These are phyloP conservation scores for Gallirallus australis DNA, from an alignment of 2,797 vertebrate genomes.

Conservation along the genomic window DNA sequence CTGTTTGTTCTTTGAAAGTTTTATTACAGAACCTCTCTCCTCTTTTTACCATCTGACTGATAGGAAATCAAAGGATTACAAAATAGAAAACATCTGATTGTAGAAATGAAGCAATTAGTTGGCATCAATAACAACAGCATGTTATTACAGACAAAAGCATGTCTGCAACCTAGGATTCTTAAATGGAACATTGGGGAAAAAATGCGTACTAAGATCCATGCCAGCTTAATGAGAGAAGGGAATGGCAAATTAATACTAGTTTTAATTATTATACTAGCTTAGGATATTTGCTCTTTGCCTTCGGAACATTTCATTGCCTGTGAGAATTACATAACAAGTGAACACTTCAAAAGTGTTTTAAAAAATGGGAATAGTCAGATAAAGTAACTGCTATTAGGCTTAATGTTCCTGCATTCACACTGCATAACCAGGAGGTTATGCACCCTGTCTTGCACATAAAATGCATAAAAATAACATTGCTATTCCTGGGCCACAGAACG, in stretches of 20 bases:
- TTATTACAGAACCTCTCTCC: background rate
- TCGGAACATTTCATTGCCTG: background rate
- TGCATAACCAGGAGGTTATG: background rate
- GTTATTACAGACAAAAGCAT: background rate
- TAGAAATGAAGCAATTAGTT: conserved; percentile 11
- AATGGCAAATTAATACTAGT: background rate
- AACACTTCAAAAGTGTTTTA: background rate
- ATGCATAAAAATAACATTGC: background rate
- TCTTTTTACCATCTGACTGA: background rate
- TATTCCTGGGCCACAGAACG: background rate
- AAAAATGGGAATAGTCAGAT: background rate
- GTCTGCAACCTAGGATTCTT: background rate
- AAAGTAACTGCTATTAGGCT: background rate
- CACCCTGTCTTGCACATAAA: background rate
- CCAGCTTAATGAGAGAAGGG: background rate
- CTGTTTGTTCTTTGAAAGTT: conserved; percentile 10
- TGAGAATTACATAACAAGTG: background rate
- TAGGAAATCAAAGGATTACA: conserved; percentile 32
- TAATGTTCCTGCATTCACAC: background rate
- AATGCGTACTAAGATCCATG: background rate
- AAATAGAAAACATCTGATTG: conserved; percentile 12
- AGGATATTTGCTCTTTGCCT: background rate
- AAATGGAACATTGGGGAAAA: background rate
- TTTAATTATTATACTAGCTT: background rate
- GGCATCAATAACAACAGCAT: background rate